Evolutionary conservation across 2,888 invertebrate genomes (phyloP), one percentile per base, ranked within the genome.

Genomic region (Dryadula phaetusa): DNA sequence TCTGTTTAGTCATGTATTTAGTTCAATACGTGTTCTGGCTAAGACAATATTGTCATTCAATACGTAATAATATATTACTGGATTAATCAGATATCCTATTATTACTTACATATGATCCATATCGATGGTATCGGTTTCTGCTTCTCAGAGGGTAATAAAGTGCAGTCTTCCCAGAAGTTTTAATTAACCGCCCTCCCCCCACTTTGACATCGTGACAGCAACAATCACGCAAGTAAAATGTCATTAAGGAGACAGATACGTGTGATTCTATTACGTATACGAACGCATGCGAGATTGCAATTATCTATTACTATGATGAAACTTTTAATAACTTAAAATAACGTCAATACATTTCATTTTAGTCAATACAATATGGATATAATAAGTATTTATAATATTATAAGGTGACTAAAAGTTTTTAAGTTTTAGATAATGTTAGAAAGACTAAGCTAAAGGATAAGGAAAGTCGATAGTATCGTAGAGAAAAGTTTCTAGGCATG

Each of bases 141-240:
- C 52, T 67, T 62, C 56, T 62, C 28, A 52, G 32, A 49, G 49
- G 53, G 56, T 49, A 67, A 67, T 67, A 58, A 58, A 67, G 40
- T 64, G 64, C 64, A 64, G 44, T 64, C 46, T 67, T 67, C 54
- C 34, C 47, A 64, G 64, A 65, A 78, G 81, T 80, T 82, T 81
- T 82, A 83, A 81, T 81, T 82, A 80, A 80, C 75, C 77, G 67
- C 70, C 28, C 76, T 77, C 73, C 78, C 76, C 73, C 74, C 76
- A 74, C 79, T 80, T 81, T 78, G 81, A 81, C 80, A 80, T 79
- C 79, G 77, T 83, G 86, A 84, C 85, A 81, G 84, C 83, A 82
- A 88, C 86, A 87, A 87, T 87, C 87, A 85, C 80, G 83, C 85
- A 84, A 88, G 84, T 86, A 87, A 86, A 88, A 88, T 79, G 86